Base-by-base conservation (phyloP, 2,888 invertebrate species). In the Automeris io region DNA sequence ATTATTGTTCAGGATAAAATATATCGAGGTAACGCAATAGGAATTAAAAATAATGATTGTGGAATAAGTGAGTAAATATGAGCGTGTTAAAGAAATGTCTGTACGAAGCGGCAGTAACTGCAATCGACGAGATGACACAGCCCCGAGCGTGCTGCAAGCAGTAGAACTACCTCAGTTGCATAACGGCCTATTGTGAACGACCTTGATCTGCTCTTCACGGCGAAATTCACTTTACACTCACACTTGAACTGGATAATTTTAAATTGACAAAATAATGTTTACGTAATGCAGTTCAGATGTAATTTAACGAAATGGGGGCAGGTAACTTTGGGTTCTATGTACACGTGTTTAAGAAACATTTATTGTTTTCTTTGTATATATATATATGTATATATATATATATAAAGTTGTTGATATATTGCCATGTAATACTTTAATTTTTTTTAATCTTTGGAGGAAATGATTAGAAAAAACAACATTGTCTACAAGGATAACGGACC, bases 151-250 rank as follows among this genome's bases (percentile, higher is more conserved):
- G 50, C 52, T 57, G 57, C 57, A 57, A 47, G 49, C 55, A 49
- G 50, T 43, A 36, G 9, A 18, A 18, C 33, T 42, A 55, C 58
- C 56, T 52, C 60, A 58, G 61, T 81, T 82, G 68, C 79, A 73
- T 70, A 81, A 81, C 65, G 45, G 52, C 52, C 60, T 65, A 67
- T 70, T 70, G 75, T 65, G 54, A 51, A 45, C 66, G 75, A 60
- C 83, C 81, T 79, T 83, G 81, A 82, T 80, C 78, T 69, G 69
- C 66, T 72, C 78, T 70, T 72, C 71, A 71, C 71, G 69, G 66
- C 60, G 62, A 73, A 75, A 75, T 70, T 69, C 63, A 66, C 72
- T 70, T n/a, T 63, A 59, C 63, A 63, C 69, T 70, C 66, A 66
- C 68, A 72, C 70, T 70, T 70, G 65, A 65, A 66, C 68, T 57